Evolutionary conservation across 2,797 vertebrate species (phyloP), one percentile per base, ranked within the genome.

Genomic region (Coracias cyanogaster): DNA sequence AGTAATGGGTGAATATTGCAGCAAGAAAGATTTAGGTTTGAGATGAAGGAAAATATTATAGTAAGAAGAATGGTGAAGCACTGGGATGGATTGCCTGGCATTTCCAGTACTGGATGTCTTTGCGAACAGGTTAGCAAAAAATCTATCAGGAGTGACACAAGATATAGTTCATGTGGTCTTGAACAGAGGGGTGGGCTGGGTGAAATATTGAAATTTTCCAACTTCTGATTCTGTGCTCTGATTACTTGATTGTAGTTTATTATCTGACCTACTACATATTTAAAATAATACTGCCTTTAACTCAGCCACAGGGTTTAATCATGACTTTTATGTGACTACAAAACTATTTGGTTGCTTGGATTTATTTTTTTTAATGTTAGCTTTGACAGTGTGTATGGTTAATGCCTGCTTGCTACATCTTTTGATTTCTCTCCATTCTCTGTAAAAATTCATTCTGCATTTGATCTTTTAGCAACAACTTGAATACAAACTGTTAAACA

Each of bases 1-100:
- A 52, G 28, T 77, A 85, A 71, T 22, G 39, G 29, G 16, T 78
- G 10, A 18, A 55, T 81, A 93, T 60, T 78, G 84, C 93, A 93
- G 62, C 37, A 86, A 89, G 95, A 96, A 95, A 92, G 89, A 96
- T 89, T 79, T 73, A 89, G 51, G 33, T 73, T 85, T 80, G 82
- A 78, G 89, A 82, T n/a, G 60, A 94, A 80, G 16, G 79, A 67
- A 94, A 91, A 94, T 87, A 92, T 82, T 87, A 67, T 51, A 72
- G 19, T 10, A 66, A 64, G 79, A 82, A 81, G 45, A 20, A 74
- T 35, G 78, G 46, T 54, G 65, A 83, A 87, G 57, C 26, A 69
- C n/a, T 57, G 33, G 76, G 70, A 91, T 94, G 85, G 35, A 94
- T 88, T 91, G 57, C 46, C 69, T 64, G 57, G 41, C 72, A 60